phyloP scores from a whole-genome alignment of 2,797 vertebrate species.

The Onychomys torridus region DNA sequence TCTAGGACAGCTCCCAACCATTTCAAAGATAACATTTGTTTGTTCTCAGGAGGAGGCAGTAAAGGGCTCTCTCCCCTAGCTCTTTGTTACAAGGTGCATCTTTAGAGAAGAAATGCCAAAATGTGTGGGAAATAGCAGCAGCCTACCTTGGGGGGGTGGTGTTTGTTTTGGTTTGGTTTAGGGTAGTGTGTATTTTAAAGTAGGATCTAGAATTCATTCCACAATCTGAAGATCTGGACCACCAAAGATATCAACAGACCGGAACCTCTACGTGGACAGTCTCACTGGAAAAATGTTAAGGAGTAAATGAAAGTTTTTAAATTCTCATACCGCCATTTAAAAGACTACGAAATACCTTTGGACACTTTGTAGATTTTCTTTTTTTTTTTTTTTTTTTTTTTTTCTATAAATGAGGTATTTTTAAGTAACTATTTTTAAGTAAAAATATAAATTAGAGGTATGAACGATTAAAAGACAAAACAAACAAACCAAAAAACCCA shows the following conservation, averaged over 20 bases:
- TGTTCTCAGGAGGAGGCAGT: slow-evolving; percentile 17
- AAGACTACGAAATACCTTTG: slow-evolving; percentile 51
- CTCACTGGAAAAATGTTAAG: slow-evolving; percentile 38
- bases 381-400: neutral
- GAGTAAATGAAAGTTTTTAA: slow-evolving; percentile 44
- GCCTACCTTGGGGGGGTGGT: neutral
- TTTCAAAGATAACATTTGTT: neutral
- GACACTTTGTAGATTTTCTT: neutral
- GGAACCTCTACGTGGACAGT: neutral
- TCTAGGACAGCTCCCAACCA: slow-evolving; percentile 29
- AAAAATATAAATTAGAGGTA: neutral
- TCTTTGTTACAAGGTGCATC: slow-evolving; percentile 26
- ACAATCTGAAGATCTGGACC: slow-evolving; percentile 37
- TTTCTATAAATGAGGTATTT: neutral
- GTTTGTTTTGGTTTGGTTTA: neutral
- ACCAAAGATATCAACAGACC: slow-evolving; percentile 27
- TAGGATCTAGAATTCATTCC: slow-evolving; percentile 57
- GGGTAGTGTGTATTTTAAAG: slow-evolving; percentile 29
- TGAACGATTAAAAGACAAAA: neutral
- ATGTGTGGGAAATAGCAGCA: neutral
- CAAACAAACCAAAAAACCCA: neutral
- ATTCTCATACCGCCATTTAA: slow-evolving; percentile 44
- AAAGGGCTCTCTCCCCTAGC: neutral
- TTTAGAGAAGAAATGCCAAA: neutral
- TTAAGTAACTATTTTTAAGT: neutral